phyloP scores from a whole-genome alignment of 1,140 invertebrate species.

The Ectropis grisescens region DNA sequence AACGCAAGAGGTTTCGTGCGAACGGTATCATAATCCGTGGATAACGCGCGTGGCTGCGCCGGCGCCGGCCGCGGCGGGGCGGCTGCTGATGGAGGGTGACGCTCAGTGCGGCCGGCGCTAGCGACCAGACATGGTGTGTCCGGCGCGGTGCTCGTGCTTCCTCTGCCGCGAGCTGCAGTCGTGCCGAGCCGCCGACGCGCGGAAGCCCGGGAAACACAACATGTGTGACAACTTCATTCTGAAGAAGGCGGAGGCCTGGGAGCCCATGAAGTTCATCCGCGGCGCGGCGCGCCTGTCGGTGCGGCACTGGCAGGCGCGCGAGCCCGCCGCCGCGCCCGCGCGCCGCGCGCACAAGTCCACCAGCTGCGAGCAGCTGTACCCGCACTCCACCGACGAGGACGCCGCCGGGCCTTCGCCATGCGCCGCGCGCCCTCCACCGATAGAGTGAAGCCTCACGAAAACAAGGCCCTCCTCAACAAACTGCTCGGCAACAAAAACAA shows the following conservation, averaged over 20 bases:
- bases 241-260: constrained; percentile 70
- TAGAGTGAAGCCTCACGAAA: constrained; percentile 49
- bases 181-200: constrained; percentile 51
- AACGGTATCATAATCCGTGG: constrained; percentile 47
- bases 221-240: constrained; percentile 72
- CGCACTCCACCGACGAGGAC: constrained; percentile 52
- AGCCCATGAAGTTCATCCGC: constrained; percentile 68
- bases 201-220: constrained; percentile 49
- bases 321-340: constrained; percentile 44
- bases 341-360: constrained; percentile 60
- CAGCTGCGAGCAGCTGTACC: constrained; percentile 64
- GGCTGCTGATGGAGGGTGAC: constrained; percentile 15
- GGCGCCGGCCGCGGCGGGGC: constrained; percentile 37
- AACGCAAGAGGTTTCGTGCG: constrained; percentile 8
- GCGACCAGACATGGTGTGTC: constrained; percentile 65
- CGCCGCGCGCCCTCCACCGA: constrained; percentile 61
- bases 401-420: constrained; percentile 48
- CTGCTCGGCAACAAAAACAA: constrained; percentile 58
- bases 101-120: constrained; percentile 47
- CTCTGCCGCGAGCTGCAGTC: constrained; percentile 72
- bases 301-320: constrained; percentile 60
- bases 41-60: constrained; percentile 20
- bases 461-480: constrained; percentile 59
- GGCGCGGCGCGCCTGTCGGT: constrained; percentile 64
- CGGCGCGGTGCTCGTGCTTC: constrained; percentile 71